Conservation (phyloP, 2,113 vertebrate genomes). For the Pachyramphus minor region DNA sequence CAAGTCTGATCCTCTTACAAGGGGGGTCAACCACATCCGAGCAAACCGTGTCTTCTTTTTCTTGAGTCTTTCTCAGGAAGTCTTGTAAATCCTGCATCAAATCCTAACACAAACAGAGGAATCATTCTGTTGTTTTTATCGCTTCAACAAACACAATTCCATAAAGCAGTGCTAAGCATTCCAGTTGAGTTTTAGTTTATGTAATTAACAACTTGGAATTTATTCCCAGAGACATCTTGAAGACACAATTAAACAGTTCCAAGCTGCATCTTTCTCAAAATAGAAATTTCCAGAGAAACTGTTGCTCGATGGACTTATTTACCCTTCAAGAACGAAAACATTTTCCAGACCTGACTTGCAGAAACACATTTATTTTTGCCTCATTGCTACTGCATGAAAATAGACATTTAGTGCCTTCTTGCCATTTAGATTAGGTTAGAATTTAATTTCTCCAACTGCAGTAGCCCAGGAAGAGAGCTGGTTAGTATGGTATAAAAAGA, state of each 20-base stretch:
- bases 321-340: not conserved
- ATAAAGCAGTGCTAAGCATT: not conserved
- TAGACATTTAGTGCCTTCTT: not conserved
- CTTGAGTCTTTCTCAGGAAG: conserved; percentile 68
- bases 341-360: not conserved
- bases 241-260: not conserved
- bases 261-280: not conserved
- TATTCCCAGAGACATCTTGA: not conserved
- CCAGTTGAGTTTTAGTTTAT: not conserved
- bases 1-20: conserved; percentile 80
- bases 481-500: not conserved
- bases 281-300: not conserved
- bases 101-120: conserved; percentile 70
- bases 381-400: not conserved
- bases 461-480: not conserved
- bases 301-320: not conserved
- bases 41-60: not conserved
- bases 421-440: not conserved
- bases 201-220: not conserved
- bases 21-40: conserved; percentile 72
- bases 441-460: not conserved
- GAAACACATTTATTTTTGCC: not conserved
- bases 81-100: conserved; percentile 75
- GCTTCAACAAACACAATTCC: not conserved
- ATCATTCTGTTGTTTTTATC: not conserved